Base-by-base conservation (phyloP, 2,888 invertebrate genomes). In the Drosophila gaucha region DNA sequence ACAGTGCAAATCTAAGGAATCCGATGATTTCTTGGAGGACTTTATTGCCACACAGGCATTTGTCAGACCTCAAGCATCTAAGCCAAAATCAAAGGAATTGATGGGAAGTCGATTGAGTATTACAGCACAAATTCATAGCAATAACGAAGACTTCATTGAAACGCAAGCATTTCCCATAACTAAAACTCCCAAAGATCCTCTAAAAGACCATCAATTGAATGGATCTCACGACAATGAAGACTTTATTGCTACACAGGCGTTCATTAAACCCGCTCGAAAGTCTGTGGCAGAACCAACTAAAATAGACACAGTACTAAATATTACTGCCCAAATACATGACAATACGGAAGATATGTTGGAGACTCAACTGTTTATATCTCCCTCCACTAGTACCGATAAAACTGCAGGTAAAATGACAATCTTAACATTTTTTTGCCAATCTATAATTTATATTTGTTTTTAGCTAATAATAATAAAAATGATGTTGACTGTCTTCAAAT, bases 331-430 rank as follows among this genome's bases (percentile, higher is more conserved):
- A 28, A 18, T 28, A 18, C 31, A 18, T 24, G 47, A 43, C 30
- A 24, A n/a, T 6, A 28, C 18, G 1, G 59, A 71, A 6, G 77
- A 76, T 47, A 24, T 52, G 18, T 33, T 36, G 18, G 77, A 59
- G 6, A 76, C 77, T 1, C 58, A 75, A 31, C 28, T 69, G 24
- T 70, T 70, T 30, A 16, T 64, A 16, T 31, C 22, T 16, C 28
- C 49, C 3, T 22, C 9, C 12, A 22, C n/a, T 0, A 43, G 18
- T 2, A 14, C 0, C 6, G 2, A 18, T 35, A 41, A 22, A 28
- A 12, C 2, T 28, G 1, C 22, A 47, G 65, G 76, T 76, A 68
- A n/a, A 14, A n/a, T 35, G 5, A 3, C 0, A 14, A 6, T 10
- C 26, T 30, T 20, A 14, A 30, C 26, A 41, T 22, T n/a, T 10